These are phyloP conservation scores for Brotogeris chrysoptera DNA, from an alignment of 2,797 vertebrate species.

Conservation along the genomic window DNA sequence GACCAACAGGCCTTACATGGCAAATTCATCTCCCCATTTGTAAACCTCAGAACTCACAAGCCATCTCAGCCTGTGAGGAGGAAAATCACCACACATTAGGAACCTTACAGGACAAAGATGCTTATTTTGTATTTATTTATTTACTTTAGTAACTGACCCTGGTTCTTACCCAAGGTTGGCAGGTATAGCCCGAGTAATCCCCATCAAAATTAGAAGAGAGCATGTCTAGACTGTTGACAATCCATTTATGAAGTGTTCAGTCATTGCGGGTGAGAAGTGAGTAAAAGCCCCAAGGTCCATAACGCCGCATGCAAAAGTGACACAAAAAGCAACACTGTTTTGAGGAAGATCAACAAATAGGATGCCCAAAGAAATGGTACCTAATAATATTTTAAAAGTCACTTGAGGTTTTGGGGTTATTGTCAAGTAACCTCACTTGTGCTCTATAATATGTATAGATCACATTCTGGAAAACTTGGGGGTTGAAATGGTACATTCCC, in stretches of 20 bases:
- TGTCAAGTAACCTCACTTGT: not conserved
- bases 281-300: rapidly evolving
- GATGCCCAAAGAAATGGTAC: not conserved
- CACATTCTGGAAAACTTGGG: not conserved
- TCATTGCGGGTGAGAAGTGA: not conserved
- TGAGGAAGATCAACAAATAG: not conserved
- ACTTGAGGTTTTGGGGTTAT: not conserved
- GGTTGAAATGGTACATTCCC: not conserved
- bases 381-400: not conserved
- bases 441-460: not conserved
- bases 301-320: rapidly evolving
- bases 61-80: not conserved
- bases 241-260: not conserved
- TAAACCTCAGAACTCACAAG: not conserved
- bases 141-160: not conserved
- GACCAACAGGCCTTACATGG: not conserved
- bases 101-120: not conserved
- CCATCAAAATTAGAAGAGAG: not conserved
- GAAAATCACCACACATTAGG: not conserved
- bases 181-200: not conserved
- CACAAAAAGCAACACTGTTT: not conserved
- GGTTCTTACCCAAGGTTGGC: not conserved
- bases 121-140: not conserved
- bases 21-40: not conserved
- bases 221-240: not conserved